Conservation (phyloP, 2,113 vertebrate species). For the Calyptommatus sinebrachiatus region DNA sequence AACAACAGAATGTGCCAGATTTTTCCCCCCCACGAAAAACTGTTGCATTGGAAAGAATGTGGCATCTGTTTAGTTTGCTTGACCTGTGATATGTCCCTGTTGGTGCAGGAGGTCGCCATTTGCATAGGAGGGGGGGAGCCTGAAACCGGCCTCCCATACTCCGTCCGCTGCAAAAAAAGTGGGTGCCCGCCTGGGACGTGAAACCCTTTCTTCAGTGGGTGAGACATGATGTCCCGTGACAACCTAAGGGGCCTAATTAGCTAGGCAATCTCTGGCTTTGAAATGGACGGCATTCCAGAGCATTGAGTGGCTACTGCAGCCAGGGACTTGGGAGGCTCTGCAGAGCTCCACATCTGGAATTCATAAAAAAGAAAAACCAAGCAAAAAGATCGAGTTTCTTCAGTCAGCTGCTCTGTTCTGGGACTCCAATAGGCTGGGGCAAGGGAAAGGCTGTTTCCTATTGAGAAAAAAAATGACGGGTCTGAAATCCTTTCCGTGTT, state of each 20-base stretch:
- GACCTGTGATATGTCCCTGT: background rate
- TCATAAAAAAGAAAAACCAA: slow-evolving; percentile 50
- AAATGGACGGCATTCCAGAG: slow-evolving; percentile 30
- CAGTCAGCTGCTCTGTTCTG: slow-evolving; percentile 61
- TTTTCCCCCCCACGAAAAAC: background rate
- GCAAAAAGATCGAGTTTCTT: slow-evolving; percentile 60
- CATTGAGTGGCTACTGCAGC: slow-evolving; percentile 43
- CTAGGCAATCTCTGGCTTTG: slow-evolving; percentile 2
- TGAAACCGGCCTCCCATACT: background rate
- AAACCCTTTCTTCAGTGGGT: background rate
- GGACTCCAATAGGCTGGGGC: slow-evolving; percentile 68
- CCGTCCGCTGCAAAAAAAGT: background rate
- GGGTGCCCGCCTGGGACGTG: too few species aligned
- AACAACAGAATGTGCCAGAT: background rate
- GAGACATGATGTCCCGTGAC: background rate
- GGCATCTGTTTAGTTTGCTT: background rate
- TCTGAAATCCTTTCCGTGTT: too few species aligned
- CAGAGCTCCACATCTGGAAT: slow-evolving; percentile 70
- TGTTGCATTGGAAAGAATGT: background rate
- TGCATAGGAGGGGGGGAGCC: too few species aligned
- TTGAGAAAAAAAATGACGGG: slow-evolving; percentile 32
- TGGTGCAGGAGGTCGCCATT: background rate
- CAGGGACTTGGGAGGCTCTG: slow-evolving; percentile 40
- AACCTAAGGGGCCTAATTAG: background rate
- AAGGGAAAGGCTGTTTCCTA: slow-evolving; percentile 66